Percentiles rank a stretch among this genome's conserved stretches.
phyloP scores from a whole-genome alignment of 2,888 invertebrate genomes.

The Synanthedon formicaeformis region DNA sequence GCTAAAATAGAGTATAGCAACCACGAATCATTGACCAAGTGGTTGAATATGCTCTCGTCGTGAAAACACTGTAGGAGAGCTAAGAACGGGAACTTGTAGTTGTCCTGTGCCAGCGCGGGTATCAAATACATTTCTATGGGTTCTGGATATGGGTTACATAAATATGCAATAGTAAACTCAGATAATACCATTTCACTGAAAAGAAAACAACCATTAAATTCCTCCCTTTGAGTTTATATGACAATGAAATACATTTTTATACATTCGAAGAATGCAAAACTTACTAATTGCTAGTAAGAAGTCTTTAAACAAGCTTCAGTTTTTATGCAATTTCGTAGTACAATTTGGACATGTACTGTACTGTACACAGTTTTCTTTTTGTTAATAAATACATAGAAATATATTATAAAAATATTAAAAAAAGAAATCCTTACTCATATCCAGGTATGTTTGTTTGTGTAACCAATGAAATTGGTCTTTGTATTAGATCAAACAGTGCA shows the following conservation, averaged over 20 bases:
- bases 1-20: conserved; percentile 77
- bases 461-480: conserved; percentile 77
- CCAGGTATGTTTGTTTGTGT: conserved; percentile 45
- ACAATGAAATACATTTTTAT: too few species aligned
- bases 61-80: conserved; percentile 54
- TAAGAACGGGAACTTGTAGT: conserved; percentile 62
- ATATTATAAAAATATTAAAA: background rate
- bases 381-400: background rate
- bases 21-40: conserved; percentile 69
- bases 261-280: too few species aligned
- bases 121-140: conserved; percentile 77
- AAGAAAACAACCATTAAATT: background rate
- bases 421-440: conserved; percentile 51
- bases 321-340: too few species aligned
- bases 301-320: too few species aligned
- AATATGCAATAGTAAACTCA: conserved; percentile 75
- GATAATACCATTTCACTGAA: conserved; percentile 50
- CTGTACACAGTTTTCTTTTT: background rate
- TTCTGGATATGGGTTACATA: conserved; percentile 75
- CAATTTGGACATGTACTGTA: background rate
- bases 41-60: conserved; percentile 44
- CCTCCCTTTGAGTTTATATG: too few species aligned
- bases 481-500: conserved; percentile 80
- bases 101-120: conserved; percentile 72
- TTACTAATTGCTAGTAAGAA: too few species aligned